These are phyloP conservation scores for Tautogolabrus adspersus DNA, from an alignment of 2,113 vertebrate genomes.

Conservation along the genomic window DNA sequence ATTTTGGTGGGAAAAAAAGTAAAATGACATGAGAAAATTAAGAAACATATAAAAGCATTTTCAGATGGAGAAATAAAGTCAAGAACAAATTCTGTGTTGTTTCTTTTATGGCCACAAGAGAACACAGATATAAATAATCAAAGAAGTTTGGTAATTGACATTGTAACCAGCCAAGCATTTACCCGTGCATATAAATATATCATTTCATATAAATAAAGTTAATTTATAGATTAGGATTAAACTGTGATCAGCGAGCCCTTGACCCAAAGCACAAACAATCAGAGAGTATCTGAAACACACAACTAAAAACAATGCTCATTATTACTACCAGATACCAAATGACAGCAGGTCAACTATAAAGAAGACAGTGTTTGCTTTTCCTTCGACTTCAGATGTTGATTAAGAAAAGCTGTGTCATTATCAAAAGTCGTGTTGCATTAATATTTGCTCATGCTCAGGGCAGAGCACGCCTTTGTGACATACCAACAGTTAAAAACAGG, in stretches of 20 bases:
- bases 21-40: constrained; percentile 29
- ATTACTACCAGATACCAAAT: constrained; percentile 16
- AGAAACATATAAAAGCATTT: constrained; percentile 56
- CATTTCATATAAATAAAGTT: constrained; percentile 65
- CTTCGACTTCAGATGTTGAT: constrained; percentile 15
- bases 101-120: constrained; percentile 63
- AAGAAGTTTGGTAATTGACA: constrained; percentile 75
- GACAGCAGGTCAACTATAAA: constrained; percentile 50
- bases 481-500: constrained; percentile 45
- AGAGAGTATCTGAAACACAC: constrained; percentile 26
- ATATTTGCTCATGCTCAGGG: constrained; percentile 71
- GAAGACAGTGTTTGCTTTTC: constrained; percentile 34
- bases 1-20: constrained; percentile 7
- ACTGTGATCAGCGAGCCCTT: constrained; percentile 48
- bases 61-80: constrained; percentile 28
- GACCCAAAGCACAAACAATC: constrained; percentile 50
- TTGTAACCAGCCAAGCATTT: constrained; percentile 83
- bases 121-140: constrained; percentile 66
- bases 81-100: constrained; percentile 33
- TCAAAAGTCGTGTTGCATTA: constrained; percentile 63
- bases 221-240: constrained; percentile 46
- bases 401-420: constrained; percentile 17
- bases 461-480: constrained; percentile 50
- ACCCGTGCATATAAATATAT: constrained; percentile 76
- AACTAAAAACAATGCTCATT: constrained; percentile 25